phyloP scores from a whole-genome alignment of 30 jellyfish, hydroid and myxozoan genomes.

The Chrysaora quinquecirrha region DNA sequence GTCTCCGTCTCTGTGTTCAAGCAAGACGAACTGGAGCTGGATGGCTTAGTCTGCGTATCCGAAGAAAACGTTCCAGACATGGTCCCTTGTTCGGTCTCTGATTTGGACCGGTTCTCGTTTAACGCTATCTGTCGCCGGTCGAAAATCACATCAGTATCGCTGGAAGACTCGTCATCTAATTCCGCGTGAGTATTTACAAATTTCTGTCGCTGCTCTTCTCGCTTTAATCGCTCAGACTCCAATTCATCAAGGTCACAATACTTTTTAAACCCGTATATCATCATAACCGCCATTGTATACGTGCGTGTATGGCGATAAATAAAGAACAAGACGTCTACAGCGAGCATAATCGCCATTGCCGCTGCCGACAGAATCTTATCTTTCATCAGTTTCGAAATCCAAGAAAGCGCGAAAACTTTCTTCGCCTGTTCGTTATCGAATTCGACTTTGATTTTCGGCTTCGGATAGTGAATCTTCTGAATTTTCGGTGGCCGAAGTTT shows the following conservation, averaged over 20 bases:
- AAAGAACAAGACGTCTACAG: constrained; percentile 50
- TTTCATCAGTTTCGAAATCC: constrained; percentile 36
- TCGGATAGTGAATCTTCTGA: constrained; percentile 8
- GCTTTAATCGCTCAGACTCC: constrained; percentile 24
- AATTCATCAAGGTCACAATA: constrained; percentile 44
- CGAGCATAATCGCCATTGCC: constrained; percentile 26
- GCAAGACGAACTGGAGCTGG: too few species aligned
- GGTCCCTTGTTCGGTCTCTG: not conserved
- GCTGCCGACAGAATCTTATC: constrained; percentile 19
- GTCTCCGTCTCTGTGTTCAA: too few species aligned
- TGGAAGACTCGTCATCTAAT: not conserved
- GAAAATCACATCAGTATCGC: not conserved
- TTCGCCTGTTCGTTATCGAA: constrained; percentile 27
- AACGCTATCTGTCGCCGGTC: not conserved
- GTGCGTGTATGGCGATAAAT: constrained; percentile 73
- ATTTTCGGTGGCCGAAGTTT: not conserved
- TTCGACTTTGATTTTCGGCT: not conserved
- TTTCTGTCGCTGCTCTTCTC: constrained; percentile 17
- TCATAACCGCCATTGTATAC: constrained; percentile 66
- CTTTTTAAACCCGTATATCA: constrained; percentile 63
- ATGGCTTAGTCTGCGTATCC: too few species aligned
- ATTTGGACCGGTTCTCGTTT: too few species aligned
- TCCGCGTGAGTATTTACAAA: not conserved
- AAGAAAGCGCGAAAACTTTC: constrained; percentile 40
- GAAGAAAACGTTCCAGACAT: not conserved